phyloP scores from a whole-genome alignment of 2,888 invertebrate species.

The Gasteruption jaculator region DNA sequence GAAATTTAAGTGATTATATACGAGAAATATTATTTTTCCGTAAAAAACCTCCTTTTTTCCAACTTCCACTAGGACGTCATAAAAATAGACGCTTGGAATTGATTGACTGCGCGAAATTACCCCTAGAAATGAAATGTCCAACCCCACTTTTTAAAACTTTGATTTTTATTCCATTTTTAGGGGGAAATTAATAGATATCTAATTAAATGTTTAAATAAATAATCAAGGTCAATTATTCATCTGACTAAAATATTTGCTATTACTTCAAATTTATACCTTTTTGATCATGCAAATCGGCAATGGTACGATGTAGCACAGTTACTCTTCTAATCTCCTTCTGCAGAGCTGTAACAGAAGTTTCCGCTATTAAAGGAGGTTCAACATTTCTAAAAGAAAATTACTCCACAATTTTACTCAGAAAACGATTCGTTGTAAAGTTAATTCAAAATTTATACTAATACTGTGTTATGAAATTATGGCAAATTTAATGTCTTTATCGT shows the following conservation, averaged over 20 bases:
- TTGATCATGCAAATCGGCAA: conserved; percentile 39
- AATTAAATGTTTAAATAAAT: not conserved
- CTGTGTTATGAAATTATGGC: not conserved
- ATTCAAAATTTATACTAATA: too few species aligned
- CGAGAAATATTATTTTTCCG: too few species aligned
- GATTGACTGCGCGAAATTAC: too few species aligned
- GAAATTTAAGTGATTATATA: too few species aligned
- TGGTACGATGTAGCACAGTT: conserved; percentile 38
- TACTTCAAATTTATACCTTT: conserved; percentile 30
- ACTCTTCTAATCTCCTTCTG: conserved; percentile 42
- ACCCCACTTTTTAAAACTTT: too few species aligned
- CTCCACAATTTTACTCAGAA: too few species aligned
- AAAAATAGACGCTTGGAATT: too few species aligned
- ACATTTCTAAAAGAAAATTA: conserved; percentile 3
- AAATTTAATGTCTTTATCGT: too few species aligned
- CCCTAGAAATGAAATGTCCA: conserved; percentile 3
- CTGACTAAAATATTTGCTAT: not conserved
- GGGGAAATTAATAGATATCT: not conserved
- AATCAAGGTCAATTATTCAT: not conserved
- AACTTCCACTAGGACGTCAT: too few species aligned
- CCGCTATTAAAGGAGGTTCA: conserved; percentile 1
- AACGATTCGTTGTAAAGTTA: too few species aligned
- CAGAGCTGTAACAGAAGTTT: conserved; percentile 29
- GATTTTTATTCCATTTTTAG: not conserved
- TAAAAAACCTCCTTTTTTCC: too few species aligned